phyloP scores from a whole-genome alignment of 2,888 invertebrate genomes.

The Coelinius sp. region DNA sequence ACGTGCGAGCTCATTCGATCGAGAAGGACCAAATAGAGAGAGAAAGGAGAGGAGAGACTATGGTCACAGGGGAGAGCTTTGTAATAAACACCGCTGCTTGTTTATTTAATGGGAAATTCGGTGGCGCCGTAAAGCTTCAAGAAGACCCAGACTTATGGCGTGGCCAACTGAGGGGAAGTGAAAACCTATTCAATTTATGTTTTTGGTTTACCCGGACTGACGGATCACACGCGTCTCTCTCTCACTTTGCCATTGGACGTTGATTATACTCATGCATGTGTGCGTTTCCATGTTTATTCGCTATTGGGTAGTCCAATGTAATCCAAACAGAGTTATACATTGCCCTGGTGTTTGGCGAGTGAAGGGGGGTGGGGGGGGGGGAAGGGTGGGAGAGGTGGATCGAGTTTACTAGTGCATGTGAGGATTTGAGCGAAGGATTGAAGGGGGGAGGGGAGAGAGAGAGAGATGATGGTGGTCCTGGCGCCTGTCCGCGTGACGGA shows the following conservation, averaged over 20 bases:
- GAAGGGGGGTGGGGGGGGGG: constrained; percentile 38
- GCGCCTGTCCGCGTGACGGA: constrained; percentile 54
- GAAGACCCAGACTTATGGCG: constrained; percentile 52
- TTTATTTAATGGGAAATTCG: constrained; percentile 71
- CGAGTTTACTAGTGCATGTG: constrained; percentile 46
- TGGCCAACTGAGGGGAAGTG: constrained; percentile 53
- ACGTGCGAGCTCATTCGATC: constrained; percentile 42
- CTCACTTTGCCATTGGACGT: constrained; percentile 36
- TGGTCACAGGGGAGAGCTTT: constrained; percentile 45
- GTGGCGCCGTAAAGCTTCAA: constrained; percentile 70
- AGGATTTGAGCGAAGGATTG: constrained; percentile 32
- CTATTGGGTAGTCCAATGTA: constrained; percentile 62
- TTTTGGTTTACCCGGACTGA: constrained; percentile 70
- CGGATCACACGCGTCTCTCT: constrained; percentile 65
- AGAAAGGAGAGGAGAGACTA: constrained; percentile 28
- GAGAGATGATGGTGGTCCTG: constrained; percentile 48
- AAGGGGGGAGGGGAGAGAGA: constrained; percentile 34
- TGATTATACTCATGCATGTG: constrained; percentile 34
- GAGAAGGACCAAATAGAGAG: not conserved
- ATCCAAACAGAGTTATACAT: constrained; percentile 63
- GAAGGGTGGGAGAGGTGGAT: constrained; percentile 35
- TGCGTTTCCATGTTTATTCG: constrained; percentile 54
- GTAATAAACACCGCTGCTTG: constrained; percentile 69
- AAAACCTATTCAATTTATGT: constrained; percentile 70
- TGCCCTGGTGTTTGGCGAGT: constrained; percentile 30